phyloP scores from a whole-genome alignment of 2,797 vertebrate genomes.

The Sebastes flavidus region DNA sequence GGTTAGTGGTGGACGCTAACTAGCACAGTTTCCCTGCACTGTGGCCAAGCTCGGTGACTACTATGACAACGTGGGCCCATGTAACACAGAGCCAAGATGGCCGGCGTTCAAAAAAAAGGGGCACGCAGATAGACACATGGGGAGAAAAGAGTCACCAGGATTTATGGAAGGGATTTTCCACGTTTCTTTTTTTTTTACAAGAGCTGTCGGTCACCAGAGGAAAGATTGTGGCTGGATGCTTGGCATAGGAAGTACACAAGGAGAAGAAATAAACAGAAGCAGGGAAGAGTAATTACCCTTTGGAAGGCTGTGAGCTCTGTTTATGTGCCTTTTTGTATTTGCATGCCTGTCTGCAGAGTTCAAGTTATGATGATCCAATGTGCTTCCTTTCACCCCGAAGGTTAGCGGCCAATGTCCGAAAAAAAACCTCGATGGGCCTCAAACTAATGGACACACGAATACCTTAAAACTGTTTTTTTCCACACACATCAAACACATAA shows the following conservation, averaged over 20 bases:
- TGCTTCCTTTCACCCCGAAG: slow-evolving; percentile 5
- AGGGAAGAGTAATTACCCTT: slow-evolving; percentile 31
- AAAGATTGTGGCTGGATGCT: slow-evolving; percentile 49
- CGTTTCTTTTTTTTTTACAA: not conserved
- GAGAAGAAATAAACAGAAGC: slow-evolving; percentile 44
- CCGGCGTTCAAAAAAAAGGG: slow-evolving; percentile 38
- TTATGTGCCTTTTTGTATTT: slow-evolving; percentile 29
- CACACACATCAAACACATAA: not conserved
- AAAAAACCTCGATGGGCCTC: not conserved
- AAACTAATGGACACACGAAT: slow-evolving; percentile 1
- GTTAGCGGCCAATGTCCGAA: not conserved
- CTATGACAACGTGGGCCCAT: not conserved
- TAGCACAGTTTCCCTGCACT: slow-evolving; percentile 27
- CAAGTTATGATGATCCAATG: slow-evolving; percentile 15
- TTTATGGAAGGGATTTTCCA: slow-evolving; percentile 64
- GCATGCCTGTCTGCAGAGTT: slow-evolving; percentile 6
- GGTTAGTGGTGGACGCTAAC: slow-evolving; percentile 34
- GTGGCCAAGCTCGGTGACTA: slow-evolving; percentile 32
- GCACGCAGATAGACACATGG: slow-evolving; percentile 2
- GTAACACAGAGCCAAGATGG: slow-evolving; percentile 48
- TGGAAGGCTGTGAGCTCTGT: slow-evolving; percentile 7
- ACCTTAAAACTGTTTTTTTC: not conserved
- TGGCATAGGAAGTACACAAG: slow-evolving; percentile 39
- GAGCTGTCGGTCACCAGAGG: slow-evolving; percentile 32
- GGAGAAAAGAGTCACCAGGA: slow-evolving; percentile 40